Evolutionary conservation across 2,888 invertebrate genomes (phyloP).

Genomic region (Uropetala carovei): DNA sequence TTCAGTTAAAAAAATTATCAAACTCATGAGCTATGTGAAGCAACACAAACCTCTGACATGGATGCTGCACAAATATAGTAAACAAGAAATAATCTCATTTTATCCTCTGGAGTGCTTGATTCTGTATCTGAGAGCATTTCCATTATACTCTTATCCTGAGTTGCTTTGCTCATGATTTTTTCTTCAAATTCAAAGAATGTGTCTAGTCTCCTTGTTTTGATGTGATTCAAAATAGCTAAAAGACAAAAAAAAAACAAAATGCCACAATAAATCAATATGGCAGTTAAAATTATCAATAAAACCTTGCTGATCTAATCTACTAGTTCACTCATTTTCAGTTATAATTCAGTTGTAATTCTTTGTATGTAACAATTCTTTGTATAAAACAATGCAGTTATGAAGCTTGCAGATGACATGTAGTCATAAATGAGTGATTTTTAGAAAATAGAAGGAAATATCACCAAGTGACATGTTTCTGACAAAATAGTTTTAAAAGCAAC

Average conservation of each 20-base stretch:
- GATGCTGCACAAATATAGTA: conserved; percentile 91
- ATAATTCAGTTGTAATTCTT: too few species aligned
- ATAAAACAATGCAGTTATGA: too few species aligned
- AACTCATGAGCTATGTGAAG: too few species aligned
- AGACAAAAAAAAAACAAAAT: conserved; percentile 65
- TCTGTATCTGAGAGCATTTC: conserved; percentile 92
- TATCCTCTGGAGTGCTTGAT: conserved; percentile 93
- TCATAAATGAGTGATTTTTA: background rate
- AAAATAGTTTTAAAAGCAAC: background rate
- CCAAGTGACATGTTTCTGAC: background rate
- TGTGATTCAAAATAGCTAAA: conserved; percentile 86
- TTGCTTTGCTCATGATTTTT: conserved; percentile 94
- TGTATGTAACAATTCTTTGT: too few species aligned
- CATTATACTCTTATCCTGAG: conserved; percentile 88
- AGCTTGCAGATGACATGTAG: background rate
- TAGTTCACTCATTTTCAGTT: too few species aligned
- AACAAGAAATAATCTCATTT: conserved; percentile 94
- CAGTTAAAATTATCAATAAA: too few species aligned
- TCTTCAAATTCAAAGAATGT: conserved; percentile 98
- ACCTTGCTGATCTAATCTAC: too few species aligned
- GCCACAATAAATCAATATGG: too few species aligned
- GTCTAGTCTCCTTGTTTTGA: conserved; percentile 93
- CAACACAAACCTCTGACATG: conserved; percentile 80
- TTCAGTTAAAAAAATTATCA: conserved; percentile 24
- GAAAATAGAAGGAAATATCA: background rate